These are phyloP conservation scores for Tetraneura akinire DNA, from an alignment of 1,140 invertebrate genomes.

Conservation along the genomic window DNA sequence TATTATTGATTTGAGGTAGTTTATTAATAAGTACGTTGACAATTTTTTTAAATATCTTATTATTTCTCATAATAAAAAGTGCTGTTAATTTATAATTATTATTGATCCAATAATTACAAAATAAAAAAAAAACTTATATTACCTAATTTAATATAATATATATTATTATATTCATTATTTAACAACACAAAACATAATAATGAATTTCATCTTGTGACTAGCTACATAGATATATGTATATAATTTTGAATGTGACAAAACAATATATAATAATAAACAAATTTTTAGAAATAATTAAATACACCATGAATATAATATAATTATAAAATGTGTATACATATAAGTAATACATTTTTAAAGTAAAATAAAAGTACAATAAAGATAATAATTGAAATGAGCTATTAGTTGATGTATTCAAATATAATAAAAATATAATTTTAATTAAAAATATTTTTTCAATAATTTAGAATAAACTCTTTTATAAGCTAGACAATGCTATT, in stretches of 20 bases:
- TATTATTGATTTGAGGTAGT: too few species aligned
- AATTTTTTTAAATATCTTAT: too few species aligned
- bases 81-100: too few species aligned
- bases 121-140: background rate
- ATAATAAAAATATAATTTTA: background rate
- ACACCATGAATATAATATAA: background rate
- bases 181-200: constrained; percentile 47
- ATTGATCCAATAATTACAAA: background rate
- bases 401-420: background rate
- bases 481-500: background rate
- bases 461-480: background rate
- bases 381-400: background rate
- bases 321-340: background rate
- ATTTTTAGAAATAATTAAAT: constrained; percentile 15
- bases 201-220: constrained; percentile 24
- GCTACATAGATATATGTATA: background rate
- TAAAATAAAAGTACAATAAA: background rate
- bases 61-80: too few species aligned
- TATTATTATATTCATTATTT: background rate
- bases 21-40: too few species aligned
- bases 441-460: background rate
- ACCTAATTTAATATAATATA: too few species aligned
- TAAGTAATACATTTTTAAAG: background rate
- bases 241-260: constrained; percentile 12
- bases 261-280: constrained; percentile 13